These are phyloP conservation scores for Drosophila punjabiensis DNA, from an alignment of 1,140 invertebrate genomes.

Conservation along the genomic window DNA sequence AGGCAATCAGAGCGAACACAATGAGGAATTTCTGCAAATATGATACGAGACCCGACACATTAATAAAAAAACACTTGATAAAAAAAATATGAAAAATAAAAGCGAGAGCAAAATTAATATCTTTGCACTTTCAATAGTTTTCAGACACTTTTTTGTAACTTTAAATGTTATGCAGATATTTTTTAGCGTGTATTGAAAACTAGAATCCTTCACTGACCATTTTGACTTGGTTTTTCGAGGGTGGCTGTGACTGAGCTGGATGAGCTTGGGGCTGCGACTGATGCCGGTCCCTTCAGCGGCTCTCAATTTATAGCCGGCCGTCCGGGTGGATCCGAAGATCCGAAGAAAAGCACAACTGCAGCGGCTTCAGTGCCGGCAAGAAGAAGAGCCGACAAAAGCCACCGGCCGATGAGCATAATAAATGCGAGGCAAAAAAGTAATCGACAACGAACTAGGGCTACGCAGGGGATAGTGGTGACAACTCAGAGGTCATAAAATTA, in stretches of 20 bases:
- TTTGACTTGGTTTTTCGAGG: slow-evolving; percentile 38
- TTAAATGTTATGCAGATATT: neutral
- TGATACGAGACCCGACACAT: slow-evolving; percentile 29
- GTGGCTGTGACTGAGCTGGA: slow-evolving; percentile 74
- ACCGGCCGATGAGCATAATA: slow-evolving; percentile 5
- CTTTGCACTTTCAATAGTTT: neutral
- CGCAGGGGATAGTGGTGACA: neutral
- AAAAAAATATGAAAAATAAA: slow-evolving; percentile 12
- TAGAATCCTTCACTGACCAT: slow-evolving; percentile 69
- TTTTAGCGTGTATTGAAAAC: neutral
- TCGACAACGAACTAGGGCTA: neutral
- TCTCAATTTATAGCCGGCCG: slow-evolving; percentile 77
- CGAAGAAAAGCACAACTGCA: slow-evolving; percentile 40
- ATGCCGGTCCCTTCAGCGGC: slow-evolving; percentile 78
- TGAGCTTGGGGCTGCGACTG: slow-evolving; percentile 82
- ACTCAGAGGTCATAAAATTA: no score
- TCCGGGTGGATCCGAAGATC: slow-evolving; percentile 25
- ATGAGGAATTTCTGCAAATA: slow-evolving; percentile 80
- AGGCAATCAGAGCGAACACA: slow-evolving; percentile 78
- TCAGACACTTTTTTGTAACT: neutral
- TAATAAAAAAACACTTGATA: slow-evolving; percentile 20
- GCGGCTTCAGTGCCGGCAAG: slow-evolving; percentile 19
- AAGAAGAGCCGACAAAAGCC: slow-evolving; percentile 5
- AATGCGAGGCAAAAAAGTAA: slow-evolving; percentile 2
- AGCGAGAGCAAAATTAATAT: neutral